Conservation (phyloP, 2,113 vertebrate genomes). For the Neolamprologus falcicula region DNA sequence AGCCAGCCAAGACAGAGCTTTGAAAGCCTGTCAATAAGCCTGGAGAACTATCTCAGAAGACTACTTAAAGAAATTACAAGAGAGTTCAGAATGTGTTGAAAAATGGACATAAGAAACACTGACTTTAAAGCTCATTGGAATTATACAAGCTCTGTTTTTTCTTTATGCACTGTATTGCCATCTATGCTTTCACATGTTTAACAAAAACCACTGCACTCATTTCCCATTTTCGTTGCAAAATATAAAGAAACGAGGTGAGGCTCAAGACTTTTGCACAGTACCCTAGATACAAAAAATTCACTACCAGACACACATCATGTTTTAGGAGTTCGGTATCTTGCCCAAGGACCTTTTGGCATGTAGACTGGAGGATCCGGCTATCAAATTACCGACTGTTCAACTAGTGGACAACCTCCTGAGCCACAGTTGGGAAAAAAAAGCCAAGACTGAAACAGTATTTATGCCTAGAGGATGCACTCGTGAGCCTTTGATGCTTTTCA, state of each 20-base stretch:
- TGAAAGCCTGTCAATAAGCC: not conserved
- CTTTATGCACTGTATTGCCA: not conserved
- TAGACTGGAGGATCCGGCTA: not conserved
- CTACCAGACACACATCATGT: not conserved
- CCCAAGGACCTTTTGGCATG: not conserved
- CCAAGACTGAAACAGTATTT: not conserved
- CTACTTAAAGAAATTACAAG: not conserved
- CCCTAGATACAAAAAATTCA: not conserved
- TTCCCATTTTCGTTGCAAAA: not conserved
- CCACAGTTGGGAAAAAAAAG: fast-evolving
- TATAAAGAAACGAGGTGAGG: not conserved
- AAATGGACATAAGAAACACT: not conserved
- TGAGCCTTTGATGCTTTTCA: not conserved
- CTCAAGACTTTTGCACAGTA: not conserved
- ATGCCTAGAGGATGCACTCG: not conserved
- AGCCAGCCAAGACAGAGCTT: not conserved
- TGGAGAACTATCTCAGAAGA: not conserved
- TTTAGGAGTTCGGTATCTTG: not conserved
- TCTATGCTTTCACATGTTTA: not conserved
- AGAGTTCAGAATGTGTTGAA: not conserved
- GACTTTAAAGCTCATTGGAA: not conserved
- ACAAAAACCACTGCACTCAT: not conserved
- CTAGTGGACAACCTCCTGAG: not conserved
- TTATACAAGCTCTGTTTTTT: not conserved
- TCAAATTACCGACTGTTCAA: not conserved